phyloP scores from a whole-genome alignment of 2,113 vertebrate genomes.

The Coturnix japonica region DNA sequence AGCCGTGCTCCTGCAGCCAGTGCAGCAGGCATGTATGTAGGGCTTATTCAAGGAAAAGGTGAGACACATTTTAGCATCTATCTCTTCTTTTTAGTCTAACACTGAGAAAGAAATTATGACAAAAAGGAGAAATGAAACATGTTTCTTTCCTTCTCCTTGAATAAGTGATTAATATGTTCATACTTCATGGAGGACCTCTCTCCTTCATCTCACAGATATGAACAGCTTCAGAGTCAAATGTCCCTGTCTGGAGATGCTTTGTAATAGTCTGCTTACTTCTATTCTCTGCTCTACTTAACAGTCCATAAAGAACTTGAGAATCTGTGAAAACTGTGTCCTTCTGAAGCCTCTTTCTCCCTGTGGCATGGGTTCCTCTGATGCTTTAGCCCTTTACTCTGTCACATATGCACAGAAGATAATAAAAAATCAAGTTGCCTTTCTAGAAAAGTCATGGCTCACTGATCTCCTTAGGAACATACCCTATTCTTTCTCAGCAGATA shows the following conservation, averaged over 20 bases:
- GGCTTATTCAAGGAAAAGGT: neutral
- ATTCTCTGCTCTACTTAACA: neutral
- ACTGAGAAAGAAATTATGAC: neutral
- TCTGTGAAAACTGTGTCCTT: neutral
- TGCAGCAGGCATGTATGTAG: accelerated
- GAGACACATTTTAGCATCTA: neutral
- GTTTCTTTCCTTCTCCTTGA: neutral
- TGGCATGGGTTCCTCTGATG: neutral
- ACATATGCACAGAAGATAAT: neutral
- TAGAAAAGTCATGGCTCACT: conserved; percentile 7
- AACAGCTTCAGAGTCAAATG: neutral
- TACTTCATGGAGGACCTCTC: neutral
- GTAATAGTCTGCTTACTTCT: neutral
- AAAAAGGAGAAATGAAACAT: neutral
- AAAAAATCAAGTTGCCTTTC: conserved; percentile 15
- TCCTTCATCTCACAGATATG: neutral
- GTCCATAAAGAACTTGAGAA: neutral
- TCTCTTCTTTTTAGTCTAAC: neutral
- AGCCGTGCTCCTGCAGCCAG: neutral
- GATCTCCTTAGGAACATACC: conserved; percentile 37
- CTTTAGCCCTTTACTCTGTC: conserved; percentile 1
- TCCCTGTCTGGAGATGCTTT: neutral
- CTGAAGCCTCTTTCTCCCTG: neutral
- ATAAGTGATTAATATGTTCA: neutral
- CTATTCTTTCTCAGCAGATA: conserved; percentile 39